Evolutionary conservation across 1,140 invertebrate species (phyloP).

Genomic region (Samia ricini): DNA sequence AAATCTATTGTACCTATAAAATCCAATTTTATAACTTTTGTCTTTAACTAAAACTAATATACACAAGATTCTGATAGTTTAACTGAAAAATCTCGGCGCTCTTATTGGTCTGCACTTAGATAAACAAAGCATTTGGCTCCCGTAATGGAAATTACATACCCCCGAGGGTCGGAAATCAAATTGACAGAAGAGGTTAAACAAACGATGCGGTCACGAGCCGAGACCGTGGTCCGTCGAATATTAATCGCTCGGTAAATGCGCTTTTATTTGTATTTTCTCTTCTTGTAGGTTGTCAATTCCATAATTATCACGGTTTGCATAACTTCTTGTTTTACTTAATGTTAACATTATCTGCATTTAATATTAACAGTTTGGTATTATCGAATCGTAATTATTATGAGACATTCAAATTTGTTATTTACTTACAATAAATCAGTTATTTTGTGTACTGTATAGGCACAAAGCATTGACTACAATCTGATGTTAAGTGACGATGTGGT

Average conservation of each 20-base stretch:
- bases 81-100: conserved; percentile 28
- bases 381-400: too few relatives aligned
- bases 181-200: conserved; percentile 76
- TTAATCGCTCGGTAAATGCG: conserved; percentile 74
- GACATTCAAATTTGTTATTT: too few relatives aligned
- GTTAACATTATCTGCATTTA: neutral
- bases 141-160: conserved; percentile 74
- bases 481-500: too few relatives aligned
- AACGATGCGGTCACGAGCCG: conserved; percentile 69
- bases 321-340: neutral
- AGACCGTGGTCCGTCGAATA: conserved; percentile 69
- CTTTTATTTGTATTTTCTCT: conserved; percentile 72
- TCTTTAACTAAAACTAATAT: conserved; percentile 18
- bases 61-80: conserved; percentile 25
- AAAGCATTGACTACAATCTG: too few relatives aligned
- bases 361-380: too few relatives aligned
- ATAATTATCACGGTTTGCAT: neutral
- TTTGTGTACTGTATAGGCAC: too few relatives aligned
- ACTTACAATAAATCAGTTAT: too few relatives aligned
- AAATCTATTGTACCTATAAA: too few relatives aligned
- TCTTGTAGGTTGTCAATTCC: conserved; percentile 26
- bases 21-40: neutral
- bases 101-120: conserved; percentile 52
- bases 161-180: conserved; percentile 73
- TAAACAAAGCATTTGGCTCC: conserved; percentile 65